Evolutionary conservation across 2,113 vertebrate genomes (phyloP), one percentile per base, ranked within the genome.

Genomic region (Zosterops japonicus): DNA sequence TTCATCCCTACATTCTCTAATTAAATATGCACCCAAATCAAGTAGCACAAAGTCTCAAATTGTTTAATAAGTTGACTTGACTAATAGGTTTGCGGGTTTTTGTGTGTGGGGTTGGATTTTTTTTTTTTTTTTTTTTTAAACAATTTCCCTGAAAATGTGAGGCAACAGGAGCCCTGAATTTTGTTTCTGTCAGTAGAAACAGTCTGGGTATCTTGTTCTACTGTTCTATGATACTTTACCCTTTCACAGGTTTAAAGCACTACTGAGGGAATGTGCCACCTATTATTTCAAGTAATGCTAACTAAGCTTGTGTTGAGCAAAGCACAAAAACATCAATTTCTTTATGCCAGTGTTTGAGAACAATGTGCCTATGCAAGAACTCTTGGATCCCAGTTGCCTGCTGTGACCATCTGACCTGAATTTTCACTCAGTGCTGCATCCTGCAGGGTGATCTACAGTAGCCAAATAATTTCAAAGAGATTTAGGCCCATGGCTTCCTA

Each of bases 1-100:
- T 71, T 94, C 76, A 87, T 57, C 85, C 72, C 24, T 93, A 76
- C 22, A 21, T 20, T 89, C 76, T 28, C 36, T 87, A 70, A 90
- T 93, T 93, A 89, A 93, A 94, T 96, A 79, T 93, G 25, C 36
- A 82, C 56, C 36, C 44, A 95, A 94, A 93, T 88, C 64, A 83
- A 94, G 76, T 71, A 77, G 71, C 81, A 94, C 52, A 81, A 94
- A 92, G 80, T 78, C 76, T 93, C 83, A 81, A 94, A 86, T 87
- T 90, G 86, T 81, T 93, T 90, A 95, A 93, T 89, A 81, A 89
- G 25, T 84, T 83, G 60, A 56, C 60, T 92, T 93, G 90, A 84
- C 49, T 70, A 74, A 87, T 83, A 87, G 23, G n/a, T 59, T 29
- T 29, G 16, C 14, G 24, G 49, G 15, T 50, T 25, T 50, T 16